phyloP scores from a whole-genome alignment of 1,140 invertebrate genomes.

The Arion vulgaris region DNA sequence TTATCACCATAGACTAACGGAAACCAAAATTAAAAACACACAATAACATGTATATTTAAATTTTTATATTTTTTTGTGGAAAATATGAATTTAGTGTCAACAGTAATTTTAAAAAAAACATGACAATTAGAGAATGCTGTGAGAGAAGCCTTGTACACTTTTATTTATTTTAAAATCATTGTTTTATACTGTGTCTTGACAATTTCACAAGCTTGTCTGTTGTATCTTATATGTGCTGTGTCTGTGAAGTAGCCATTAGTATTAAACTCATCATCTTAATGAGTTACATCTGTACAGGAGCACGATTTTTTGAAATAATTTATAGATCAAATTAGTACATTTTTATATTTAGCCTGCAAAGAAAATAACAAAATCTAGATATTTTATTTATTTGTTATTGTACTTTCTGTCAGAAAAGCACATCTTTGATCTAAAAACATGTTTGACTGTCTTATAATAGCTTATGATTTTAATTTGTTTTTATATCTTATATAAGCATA shows the following conservation, averaged over 20 bases:
- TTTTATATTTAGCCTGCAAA: not conserved
- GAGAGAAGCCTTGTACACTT: too few relatives aligned
- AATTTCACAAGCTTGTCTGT: not conserved
- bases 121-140: too few relatives aligned
- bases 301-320: not conserved
- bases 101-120: too few relatives aligned
- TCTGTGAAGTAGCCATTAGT: not conserved
- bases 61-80: too few relatives aligned
- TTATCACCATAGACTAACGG: not conserved
- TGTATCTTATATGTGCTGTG: not conserved
- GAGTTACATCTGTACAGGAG: not conserved
- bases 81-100: not conserved
- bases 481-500: not conserved
- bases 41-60: not conserved
- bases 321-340: not conserved
- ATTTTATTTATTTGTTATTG: not conserved
- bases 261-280: not conserved
- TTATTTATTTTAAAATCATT: not conserved
- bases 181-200: not conserved
- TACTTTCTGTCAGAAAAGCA: slow-evolving; percentile 1
- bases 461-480: not conserved
- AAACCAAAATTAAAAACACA: not conserved
- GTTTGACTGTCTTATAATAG: not conserved
- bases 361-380: not conserved
- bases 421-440: not conserved